Evolutionary conservation across 2,888 invertebrate species (phyloP).

Genomic region (Hecatera dysodea): DNA sequence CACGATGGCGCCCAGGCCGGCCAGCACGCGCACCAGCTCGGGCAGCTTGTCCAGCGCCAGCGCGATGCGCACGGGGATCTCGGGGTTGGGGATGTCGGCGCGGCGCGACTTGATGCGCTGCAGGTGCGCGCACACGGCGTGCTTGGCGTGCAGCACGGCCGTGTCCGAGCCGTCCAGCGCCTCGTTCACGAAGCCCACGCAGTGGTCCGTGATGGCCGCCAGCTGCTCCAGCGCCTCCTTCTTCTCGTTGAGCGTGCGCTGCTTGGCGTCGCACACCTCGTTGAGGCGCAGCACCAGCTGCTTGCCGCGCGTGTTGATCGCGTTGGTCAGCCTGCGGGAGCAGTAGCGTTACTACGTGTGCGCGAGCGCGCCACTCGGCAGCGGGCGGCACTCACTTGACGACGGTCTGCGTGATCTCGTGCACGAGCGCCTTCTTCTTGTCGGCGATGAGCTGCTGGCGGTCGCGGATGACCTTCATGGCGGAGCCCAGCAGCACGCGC

Average conservation of each 20-base stretch:
- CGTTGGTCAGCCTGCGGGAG: conserved; percentile 93
- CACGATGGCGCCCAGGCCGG: conserved; percentile 95
- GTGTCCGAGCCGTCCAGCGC: conserved; percentile 95
- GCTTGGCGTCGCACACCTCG: conserved; percentile 93
- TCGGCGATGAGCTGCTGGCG: conserved; percentile 96
- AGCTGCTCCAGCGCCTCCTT: conserved; percentile 95
- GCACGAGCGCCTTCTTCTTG: conserved; percentile 95
- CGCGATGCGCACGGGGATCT: conserved; percentile 96
- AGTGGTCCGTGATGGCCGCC: conserved; percentile 96
- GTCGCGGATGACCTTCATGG: conserved; percentile 95
- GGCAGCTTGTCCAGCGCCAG: conserved; percentile 95
- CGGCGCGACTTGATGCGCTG: conserved; percentile 95
- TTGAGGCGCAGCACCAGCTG: conserved; percentile 95
- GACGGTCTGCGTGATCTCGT: conserved; percentile 97
- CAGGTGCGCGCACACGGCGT: conserved; percentile 92
- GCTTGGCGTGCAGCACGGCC: conserved; percentile 96
- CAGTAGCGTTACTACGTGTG: too few species aligned
- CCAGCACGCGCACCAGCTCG: conserved; percentile 94
- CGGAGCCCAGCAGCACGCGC: conserved; percentile 93
- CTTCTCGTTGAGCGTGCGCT: conserved; percentile 95
- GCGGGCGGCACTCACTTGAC: conserved; percentile 92
- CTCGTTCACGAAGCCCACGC: conserved; percentile 95
- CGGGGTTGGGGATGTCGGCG: conserved; percentile 97
- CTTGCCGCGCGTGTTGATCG: conserved; percentile 95
- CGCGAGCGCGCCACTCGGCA: too few species aligned